phyloP scores from a whole-genome alignment of 1,140 invertebrate genomes.

The Periplaneta americana region DNA sequence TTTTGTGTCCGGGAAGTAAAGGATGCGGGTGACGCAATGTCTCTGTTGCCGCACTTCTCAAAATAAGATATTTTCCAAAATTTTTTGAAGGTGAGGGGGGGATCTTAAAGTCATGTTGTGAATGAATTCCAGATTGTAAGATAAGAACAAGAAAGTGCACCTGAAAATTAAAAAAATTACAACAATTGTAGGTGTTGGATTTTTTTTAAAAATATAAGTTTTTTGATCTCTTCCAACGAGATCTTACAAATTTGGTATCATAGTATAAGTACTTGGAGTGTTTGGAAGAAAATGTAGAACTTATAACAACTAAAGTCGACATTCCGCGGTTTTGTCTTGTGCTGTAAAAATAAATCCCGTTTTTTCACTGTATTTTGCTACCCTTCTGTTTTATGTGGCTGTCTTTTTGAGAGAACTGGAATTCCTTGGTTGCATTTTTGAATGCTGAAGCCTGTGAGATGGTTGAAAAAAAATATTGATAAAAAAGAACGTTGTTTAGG shows the following conservation, averaged over 20 bases:
- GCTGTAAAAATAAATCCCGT: not conserved
- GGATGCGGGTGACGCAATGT: not conserved
- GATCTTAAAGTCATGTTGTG: not conserved
- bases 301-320: constrained; percentile 8
- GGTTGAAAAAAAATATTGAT: not conserved
- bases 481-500: not conserved
- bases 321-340: constrained; percentile 17
- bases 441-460: not conserved
- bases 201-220: not conserved
- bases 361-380: not conserved
- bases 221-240: not conserved
- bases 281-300: not conserved
- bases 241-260: constrained; percentile 3
- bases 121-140: not conserved
- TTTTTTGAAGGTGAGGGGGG: not conserved
- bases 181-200: not conserved
- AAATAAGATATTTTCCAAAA: not conserved
- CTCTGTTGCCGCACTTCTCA: not conserved
- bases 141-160: not conserved
- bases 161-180: not conserved
- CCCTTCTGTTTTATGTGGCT: not conserved
- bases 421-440: not conserved
- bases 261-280: not conserved
- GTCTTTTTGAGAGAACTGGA: not conserved
- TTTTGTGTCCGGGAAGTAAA: not conserved